Conservation (phyloP, 2,797 vertebrate species). For the Trachurus trachurus region DNA sequence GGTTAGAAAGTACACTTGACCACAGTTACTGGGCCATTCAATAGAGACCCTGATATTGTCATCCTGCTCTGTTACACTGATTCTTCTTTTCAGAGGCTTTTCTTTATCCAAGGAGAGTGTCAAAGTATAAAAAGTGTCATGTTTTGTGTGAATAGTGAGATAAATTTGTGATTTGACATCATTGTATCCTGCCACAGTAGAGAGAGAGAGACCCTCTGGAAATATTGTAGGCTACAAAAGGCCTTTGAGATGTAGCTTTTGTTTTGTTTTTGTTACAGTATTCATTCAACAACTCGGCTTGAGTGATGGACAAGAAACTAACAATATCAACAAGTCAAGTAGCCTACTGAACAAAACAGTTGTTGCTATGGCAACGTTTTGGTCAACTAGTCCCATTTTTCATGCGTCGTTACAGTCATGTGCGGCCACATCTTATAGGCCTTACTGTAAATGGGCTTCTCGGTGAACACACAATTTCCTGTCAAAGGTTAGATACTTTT, state of each 20-base stretch:
- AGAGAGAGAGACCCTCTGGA: background rate
- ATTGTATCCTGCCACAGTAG: background rate
- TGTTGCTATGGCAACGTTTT: slow-evolving; percentile 46
- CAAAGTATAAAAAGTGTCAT: background rate
- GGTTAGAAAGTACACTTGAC: background rate
- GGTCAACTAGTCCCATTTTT: background rate
- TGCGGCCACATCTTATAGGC: background rate
- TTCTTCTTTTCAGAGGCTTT: background rate
- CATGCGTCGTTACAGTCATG: slow-evolving; percentile 1
- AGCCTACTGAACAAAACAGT: slow-evolving; percentile 27
- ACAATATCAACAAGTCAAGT: slow-evolving; percentile 9
- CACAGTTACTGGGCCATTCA: background rate
- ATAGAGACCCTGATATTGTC: background rate
- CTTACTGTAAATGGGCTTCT: background rate
- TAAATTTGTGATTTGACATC: background rate
- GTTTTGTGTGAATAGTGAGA: background rate
- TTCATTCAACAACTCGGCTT: background rate
- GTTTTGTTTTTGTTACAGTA: background rate
- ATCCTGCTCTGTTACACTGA: background rate
- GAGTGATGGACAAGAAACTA: slow-evolving; percentile 16
- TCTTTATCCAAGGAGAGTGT: background rate
- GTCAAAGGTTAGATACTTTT: background rate
- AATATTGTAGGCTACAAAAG: background rate
- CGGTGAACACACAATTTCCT: background rate
- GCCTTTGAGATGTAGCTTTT: no score